Conservation (phyloP, 2,888 invertebrate species). For the Eupithecia dodoneata region DNA sequence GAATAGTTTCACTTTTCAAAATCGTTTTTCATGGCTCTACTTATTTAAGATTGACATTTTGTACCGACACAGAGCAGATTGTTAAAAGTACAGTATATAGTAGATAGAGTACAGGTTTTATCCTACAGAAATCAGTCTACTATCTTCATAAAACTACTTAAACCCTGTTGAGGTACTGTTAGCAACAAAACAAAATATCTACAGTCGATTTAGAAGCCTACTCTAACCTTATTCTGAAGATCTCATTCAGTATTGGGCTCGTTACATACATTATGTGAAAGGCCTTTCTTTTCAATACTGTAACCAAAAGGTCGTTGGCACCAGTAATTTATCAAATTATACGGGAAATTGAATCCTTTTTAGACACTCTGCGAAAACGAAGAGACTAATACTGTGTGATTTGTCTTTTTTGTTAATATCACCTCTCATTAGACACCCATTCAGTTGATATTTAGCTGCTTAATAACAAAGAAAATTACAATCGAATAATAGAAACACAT, state of each 20-base stretch:
- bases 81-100: neutral
- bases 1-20: neutral
- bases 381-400: neutral
- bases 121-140: too few relatives aligned
- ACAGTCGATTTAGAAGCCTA: neutral
- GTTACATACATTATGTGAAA: neutral
- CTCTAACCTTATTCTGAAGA: neutral
- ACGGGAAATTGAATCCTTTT: neutral
- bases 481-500: too few relatives aligned
- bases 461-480: too few relatives aligned
- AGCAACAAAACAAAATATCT: neutral
- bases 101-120: too few relatives aligned
- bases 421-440: neutral
- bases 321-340: conserved; percentile 6
- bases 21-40: too few relatives aligned
- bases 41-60: neutral
- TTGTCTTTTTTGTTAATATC: neutral
- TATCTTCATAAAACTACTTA: too few relatives aligned
- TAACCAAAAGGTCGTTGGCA: neutral
- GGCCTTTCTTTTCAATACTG: neutral
- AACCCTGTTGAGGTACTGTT: neutral
- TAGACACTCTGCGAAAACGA: neutral
- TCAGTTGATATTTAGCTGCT: neutral
- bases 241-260: neutral
- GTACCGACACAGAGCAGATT: neutral